Evolutionary conservation across 2,797 vertebrate species (phyloP).

Genomic region (Chelmon rostratus): DNA sequence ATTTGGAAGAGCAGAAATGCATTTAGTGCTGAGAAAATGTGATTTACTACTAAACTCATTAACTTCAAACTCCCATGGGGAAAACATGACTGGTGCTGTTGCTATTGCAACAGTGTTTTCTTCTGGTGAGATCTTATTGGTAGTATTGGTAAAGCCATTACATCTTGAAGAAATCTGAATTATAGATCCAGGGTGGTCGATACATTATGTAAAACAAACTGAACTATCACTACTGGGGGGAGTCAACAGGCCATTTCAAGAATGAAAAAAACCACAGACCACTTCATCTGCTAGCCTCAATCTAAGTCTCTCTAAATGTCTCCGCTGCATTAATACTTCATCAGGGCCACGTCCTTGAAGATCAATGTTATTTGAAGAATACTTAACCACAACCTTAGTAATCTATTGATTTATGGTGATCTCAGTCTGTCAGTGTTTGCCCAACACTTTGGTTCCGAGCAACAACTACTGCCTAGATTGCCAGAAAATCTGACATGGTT

Average conservation of each 20-base stretch:
- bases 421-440: neutral
- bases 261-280: constrained; percentile 26
- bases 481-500: neutral
- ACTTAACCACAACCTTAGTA: constrained; percentile 5
- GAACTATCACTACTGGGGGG: constrained; percentile 24
- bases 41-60: constrained; percentile 56
- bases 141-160: constrained; percentile 64
- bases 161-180: constrained; percentile 54
- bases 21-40: constrained; percentile 54
- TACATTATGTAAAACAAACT: constrained; percentile 53
- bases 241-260: constrained; percentile 29
- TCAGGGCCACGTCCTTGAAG: neutral
- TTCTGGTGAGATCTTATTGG: constrained; percentile 32
- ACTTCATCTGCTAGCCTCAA: constrained; percentile 1
- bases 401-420: constrained; percentile 30
- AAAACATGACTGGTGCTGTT: constrained; percentile 22
- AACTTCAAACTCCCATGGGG: constrained; percentile 17
- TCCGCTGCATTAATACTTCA: constrained; percentile 18
- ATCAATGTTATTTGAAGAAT: neutral
- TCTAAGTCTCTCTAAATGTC: neutral
- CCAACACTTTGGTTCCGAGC: neutral
- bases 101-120: constrained; percentile 11
- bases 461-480: neutral
- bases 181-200: constrained; percentile 51
- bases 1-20: constrained; percentile 29